Percentiles rank a stretch among this genome's conserved stretches.
Evolutionary conservation across 2,797 vertebrate species (phyloP).

Genomic region (Echeneis naucrates): DNA sequence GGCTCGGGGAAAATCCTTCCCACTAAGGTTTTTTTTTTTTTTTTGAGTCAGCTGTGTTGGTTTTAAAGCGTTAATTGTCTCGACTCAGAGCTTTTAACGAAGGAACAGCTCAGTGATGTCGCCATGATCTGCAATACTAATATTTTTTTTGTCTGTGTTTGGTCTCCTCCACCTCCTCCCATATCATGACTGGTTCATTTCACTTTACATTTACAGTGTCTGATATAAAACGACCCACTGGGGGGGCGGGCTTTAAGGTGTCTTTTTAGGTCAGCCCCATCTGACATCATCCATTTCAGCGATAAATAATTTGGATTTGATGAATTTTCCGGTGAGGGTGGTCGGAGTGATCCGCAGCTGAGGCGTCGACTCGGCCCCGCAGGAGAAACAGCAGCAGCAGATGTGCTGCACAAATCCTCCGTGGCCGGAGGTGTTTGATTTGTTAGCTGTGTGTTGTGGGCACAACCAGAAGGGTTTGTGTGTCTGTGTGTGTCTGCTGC

Average conservation of each 20-base stretch:
- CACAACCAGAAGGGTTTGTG: background rate
- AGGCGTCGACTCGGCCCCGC: slow-evolving; percentile 33
- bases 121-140: background rate
- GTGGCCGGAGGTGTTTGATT: slow-evolving; percentile 39
- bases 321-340: slow-evolving; percentile 26
- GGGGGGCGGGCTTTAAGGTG: too few relatives aligned
- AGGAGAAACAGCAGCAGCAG: slow-evolving; percentile 38
- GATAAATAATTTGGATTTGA: slow-evolving; percentile 47
- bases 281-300: slow-evolving; percentile 30
- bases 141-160: too few relatives aligned
- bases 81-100: slow-evolving; percentile 7
- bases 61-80: slow-evolving; percentile 37
- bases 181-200: too few relatives aligned
- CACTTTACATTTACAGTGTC: too few relatives aligned
- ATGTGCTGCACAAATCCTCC: slow-evolving; percentile 36
- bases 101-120: slow-evolving; percentile 17
- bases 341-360: slow-evolving; percentile 50
- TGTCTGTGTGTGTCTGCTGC: slow-evolving; percentile 26
- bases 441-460: slow-evolving; percentile 21
- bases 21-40: slow-evolving; percentile 11
- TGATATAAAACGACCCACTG: too few relatives aligned
- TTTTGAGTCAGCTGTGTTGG: background rate
- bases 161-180: too few relatives aligned
- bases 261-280: too few relatives aligned
- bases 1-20: slow-evolving; percentile 55